Evolutionary conservation across 2,888 invertebrate genomes (phyloP).

Genomic region (Tetramorium bicarinatum): DNA sequence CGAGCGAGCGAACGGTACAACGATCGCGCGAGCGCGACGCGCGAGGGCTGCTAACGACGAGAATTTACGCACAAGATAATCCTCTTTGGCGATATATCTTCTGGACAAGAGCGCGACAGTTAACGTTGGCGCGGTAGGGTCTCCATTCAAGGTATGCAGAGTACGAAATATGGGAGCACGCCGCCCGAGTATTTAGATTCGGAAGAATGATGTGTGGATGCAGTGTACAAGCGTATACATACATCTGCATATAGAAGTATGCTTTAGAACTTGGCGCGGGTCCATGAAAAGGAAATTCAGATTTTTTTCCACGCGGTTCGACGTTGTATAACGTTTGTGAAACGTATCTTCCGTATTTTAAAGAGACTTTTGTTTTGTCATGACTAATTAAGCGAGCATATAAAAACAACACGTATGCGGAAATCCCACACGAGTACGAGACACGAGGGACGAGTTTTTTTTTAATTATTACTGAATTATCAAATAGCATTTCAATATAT

Average conservation of each 20-base stretch:
- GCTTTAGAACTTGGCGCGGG: background rate
- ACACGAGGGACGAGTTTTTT: background rate
- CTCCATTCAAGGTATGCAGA: slow-evolving; percentile 14
- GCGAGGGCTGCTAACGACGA: slow-evolving; percentile 42
- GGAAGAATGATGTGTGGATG: slow-evolving; percentile 18
- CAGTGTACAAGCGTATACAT: background rate
- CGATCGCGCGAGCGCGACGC: slow-evolving; percentile 19
- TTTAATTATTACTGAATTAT: slow-evolving; percentile 13
- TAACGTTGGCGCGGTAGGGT: slow-evolving; percentile 31
- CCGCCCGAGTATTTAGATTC: slow-evolving; percentile 32
- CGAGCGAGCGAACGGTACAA: background rate
- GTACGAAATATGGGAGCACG: slow-evolving; percentile 8
- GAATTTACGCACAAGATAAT: slow-evolving; percentile 57
- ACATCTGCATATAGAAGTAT: background rate
- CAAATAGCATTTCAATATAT: slow-evolving; percentile 21
- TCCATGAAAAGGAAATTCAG: background rate
- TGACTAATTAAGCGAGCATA: background rate
- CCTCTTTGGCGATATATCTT: slow-evolving; percentile 53
- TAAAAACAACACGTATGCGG: background rate
- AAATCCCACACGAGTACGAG: background rate
- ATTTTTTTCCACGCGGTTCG: background rate
- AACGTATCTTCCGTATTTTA: no score
- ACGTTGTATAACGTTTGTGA: no score
- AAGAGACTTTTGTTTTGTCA: background rate
- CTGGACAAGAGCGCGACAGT: slow-evolving; percentile 48